Base-by-base conservation (phyloP, 1,140 invertebrate species). In the Drosophila rufa region DNA sequence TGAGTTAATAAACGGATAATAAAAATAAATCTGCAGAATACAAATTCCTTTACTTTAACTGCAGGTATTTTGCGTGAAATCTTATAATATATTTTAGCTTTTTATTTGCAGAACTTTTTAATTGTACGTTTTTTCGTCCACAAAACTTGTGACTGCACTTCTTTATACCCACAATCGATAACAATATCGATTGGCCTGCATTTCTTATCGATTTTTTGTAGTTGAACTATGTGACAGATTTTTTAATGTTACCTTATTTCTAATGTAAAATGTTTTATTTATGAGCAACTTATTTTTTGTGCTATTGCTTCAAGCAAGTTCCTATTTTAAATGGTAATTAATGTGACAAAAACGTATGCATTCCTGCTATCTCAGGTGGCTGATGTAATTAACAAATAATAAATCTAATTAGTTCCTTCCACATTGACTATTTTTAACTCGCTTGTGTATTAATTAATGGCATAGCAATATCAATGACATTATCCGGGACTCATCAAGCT, bases 391-490 rank as follows among this genome's bases (percentile, higher is more conserved):
- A 38, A 55, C 11, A 27, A 25, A 38, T 50, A 60, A 8, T n/a
- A 33, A 2, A 19, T 55, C n/a, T 19, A 59, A 46, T 46, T 17
- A 59, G n/a, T 17, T 22, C 2, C 33, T 7, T n/a, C 5, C 6
- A 6, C 17, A 48, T 4, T 47, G n/a, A 19, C 50, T 22, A 7
- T 48, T 68, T 38, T 60, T 38, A 25, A 27, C 15, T 30, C 14
- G 9, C n/a, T 22, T 40, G 17, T 40, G 8, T 22, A n/a, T 40
- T 59, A 62, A 71, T 80, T 77, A 58, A 68, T 82, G 19, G 12
- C 47, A 47, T 43, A 47, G 40, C 55, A 30, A 65, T 60, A 36
- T 61, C 46, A 12, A 17, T 11, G 33, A 48, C 42, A 12, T 45
- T 57, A 71, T 57, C 50, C 33, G 40, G 51, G 33, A 17, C 19